Evolutionary conservation across 2,888 invertebrate genomes (phyloP), one percentile per base, ranked within the genome.

Genomic region (Pachymerium ferrugineum): DNA sequence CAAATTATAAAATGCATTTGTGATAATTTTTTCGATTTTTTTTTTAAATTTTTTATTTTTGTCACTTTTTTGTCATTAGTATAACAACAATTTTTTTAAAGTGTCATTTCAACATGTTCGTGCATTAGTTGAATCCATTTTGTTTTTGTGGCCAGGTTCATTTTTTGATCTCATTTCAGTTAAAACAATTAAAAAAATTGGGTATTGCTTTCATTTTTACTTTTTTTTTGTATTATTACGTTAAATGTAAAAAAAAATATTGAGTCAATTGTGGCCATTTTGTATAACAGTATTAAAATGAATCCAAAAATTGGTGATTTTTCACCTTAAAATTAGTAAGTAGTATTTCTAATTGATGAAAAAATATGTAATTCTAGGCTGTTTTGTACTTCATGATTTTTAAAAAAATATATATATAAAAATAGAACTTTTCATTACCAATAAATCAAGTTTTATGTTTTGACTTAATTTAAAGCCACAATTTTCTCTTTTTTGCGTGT

Each of bases 31-130:
- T 47, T 47, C 47, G 1, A 19, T 47, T 16, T 19, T 47, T 1
- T 19, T 8, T 47, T 47, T 47, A 19, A 16, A n/a, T 47, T 14
- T 47, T 47, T 16, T 19, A 47, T 47, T 47, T 47, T 47, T 16
- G 47, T 47, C 47, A 47, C 47, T 47, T 47, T 47, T 47, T 47
- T 47, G 47, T 47, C 47, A 47, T 47, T 47, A 47, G 47, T 47
- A 38, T n/a, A 47, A 14, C n/a, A n/a, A n/a, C n/a, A n/a, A n/a
- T n/a, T 47, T 47, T 47, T 47, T 47, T 47, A 19, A 16, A 47
- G 22, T 47, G 47, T 14, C 47, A 47, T 47, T 47, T 47, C 22
- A 47, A 47, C 47, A 19, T 47, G 47, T 47, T 47, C 47, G 47
- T 47, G 8, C 47, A 47, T 47, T 47, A 47, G 47, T 47, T 47